Evolutionary conservation across 2,888 invertebrate species (phyloP), one percentile per base, ranked within the genome.

Genomic region (Dryocosmus kuriphilus): DNA sequence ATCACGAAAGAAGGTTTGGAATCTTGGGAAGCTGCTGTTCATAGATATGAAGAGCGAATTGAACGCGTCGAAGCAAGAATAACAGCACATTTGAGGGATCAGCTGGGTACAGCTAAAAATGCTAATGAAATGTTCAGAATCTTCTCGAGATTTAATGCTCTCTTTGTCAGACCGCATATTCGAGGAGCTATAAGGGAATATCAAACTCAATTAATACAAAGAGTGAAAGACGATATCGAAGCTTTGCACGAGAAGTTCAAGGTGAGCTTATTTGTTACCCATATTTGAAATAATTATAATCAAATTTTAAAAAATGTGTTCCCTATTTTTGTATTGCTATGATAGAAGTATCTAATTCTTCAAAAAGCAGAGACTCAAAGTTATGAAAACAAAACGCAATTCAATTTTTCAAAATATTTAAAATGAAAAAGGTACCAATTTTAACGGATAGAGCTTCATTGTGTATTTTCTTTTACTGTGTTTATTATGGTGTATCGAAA

Each of bases 61-160:
- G 99, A 99, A 92, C 95, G 99, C 80, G 99, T 99, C 3, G 99
- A 99, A 93, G 97, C 99, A 0, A 95, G 98, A 83, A 99, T 99
- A 86, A 99, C 99, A 0, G 98, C 99, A 0, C 97, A 98, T 90
- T 94, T 99, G 7, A 95, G 99, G 79, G 99, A 99, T 92, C 99
- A 99, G 91, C 94, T 99, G 55, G 99, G 99, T 75, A 98, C 98
- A 0, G 99, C 99, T 0, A 98, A 98, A 92, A 99, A 99, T 93
- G 99, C 99, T 27, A 99, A 99, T 91, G 99, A 99, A 92, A 99
- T 99, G 99, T 99, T 99, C 93, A 94, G 98, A 77, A 99, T 99
- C 88, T 97, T 97, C 93, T 98, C 98, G 0, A 95, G 99, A 24
- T 99, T 99, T 93, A 99, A 99, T 92, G 99, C 99, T 0, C 93